Conservation (phyloP, 2,113 vertebrate genomes). For the Sinocyclocheilus anshuiensis region DNA sequence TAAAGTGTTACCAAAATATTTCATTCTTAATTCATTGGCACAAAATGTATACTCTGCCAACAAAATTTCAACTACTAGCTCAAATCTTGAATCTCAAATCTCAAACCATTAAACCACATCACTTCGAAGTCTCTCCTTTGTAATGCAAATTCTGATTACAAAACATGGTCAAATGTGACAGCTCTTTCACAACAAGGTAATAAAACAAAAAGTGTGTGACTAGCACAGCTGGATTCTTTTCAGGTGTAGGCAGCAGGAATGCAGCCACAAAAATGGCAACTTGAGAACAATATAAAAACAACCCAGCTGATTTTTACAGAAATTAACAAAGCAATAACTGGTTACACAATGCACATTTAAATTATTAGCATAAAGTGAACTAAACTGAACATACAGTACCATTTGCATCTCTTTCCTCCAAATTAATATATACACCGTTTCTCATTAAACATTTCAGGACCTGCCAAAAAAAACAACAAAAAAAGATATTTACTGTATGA, state of each 20-base stretch:
- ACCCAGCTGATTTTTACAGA: background rate
- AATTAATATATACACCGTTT: conserved; percentile 70
- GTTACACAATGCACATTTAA: too few relatives aligned
- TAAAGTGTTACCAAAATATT: background rate
- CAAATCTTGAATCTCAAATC: background rate
- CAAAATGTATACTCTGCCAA: background rate
- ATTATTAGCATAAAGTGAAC: too few relatives aligned
- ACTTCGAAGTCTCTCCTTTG: background rate
- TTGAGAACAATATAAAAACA: background rate
- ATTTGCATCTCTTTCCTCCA: conserved; percentile 74
- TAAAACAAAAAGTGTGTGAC: background rate
- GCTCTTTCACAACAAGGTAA: background rate
- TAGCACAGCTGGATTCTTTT: background rate
- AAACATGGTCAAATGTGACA: background rate
- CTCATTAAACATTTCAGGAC: conserved; percentile 75
- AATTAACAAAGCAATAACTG: background rate
- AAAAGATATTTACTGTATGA: background rate
- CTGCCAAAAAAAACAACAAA: conserved; percentile 59
- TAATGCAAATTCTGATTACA: background rate
- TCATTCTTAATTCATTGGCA: background rate
- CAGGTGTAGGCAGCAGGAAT: background rate
- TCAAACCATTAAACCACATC: background rate
- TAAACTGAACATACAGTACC: conserved; percentile 66
- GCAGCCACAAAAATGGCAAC: background rate
- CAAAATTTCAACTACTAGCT: background rate